A percentile compares a stretch with the other conserved stretches of the same genome.
Evolutionary conservation across 2,888 invertebrate species (phyloP).

Genomic region (Caenorhabditis japonica): DNA sequence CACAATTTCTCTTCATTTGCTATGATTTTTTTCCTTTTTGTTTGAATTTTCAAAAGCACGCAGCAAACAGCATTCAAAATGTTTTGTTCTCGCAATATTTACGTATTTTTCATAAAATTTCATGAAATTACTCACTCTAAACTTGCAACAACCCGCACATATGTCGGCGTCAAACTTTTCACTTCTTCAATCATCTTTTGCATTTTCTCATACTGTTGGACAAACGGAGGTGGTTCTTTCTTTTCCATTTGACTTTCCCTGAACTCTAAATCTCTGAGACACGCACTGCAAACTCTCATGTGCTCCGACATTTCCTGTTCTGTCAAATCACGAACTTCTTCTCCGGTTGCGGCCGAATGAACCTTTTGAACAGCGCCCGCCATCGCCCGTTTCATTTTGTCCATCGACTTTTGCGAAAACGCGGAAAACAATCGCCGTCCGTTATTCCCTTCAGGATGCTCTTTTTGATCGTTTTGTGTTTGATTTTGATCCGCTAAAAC

Average conservation of each 20-base stretch:
- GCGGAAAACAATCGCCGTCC: constrained; percentile 37
- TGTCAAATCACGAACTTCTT: constrained; percentile 77
- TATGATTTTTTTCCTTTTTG: too few species aligned
- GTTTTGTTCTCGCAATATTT: too few species aligned
- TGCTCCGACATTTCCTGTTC: constrained; percentile 82
- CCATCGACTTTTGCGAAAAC: constrained; percentile 53
- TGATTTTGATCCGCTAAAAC: constrained; percentile 33
- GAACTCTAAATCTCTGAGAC: constrained; percentile 83
- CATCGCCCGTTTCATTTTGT: constrained; percentile 57
- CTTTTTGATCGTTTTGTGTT: constrained; percentile 17
- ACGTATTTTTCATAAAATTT: too few species aligned
- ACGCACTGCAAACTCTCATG: constrained; percentile 79
- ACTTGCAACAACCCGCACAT: constrained; percentile 82
- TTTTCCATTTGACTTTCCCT: constrained; percentile 87
- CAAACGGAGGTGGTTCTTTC: constrained; percentile 85
- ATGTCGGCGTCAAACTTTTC: constrained; percentile 80
- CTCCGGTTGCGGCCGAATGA: constrained; percentile 51
- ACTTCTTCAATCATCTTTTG: constrained; percentile 86
- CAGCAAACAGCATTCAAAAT: too few species aligned
- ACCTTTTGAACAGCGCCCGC: constrained; percentile 51
- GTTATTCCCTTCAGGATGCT: neutral
- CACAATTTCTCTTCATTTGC: too few species aligned
- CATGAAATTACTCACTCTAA: constrained; percentile 79
- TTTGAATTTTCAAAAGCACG: too few species aligned
- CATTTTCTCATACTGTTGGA: constrained; percentile 88